Evolutionary conservation across 2,797 vertebrate genomes (phyloP).

Genomic region (Valencia hispanica): DNA sequence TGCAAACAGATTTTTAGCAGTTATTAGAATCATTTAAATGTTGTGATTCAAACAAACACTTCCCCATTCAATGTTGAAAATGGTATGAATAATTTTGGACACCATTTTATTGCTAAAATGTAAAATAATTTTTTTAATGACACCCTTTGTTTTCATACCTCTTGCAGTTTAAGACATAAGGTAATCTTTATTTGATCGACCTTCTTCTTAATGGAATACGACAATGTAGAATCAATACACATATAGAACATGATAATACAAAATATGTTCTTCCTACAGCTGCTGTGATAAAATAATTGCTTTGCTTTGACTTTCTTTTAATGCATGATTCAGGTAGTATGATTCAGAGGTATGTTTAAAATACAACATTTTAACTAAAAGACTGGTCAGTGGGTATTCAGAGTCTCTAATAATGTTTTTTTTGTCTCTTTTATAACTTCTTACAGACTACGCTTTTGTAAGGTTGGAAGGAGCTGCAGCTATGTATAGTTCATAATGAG

Average conservation of each 20-base stretch:
- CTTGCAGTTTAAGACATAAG: neutral
- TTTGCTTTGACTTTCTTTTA: too few relatives aligned
- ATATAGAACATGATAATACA: neutral
- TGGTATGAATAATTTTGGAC: neutral
- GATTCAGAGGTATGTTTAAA: constrained; percentile 72
- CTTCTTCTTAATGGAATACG: neutral
- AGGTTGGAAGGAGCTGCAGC: constrained; percentile 34
- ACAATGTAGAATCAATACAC: neutral
- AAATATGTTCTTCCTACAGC: too few relatives aligned
- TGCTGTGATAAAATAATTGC: too few relatives aligned
- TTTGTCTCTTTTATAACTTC: constrained; percentile 63
- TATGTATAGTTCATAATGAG: constrained; percentile 52
- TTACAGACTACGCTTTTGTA: constrained; percentile 39
- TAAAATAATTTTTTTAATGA: neutral
- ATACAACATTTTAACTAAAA: constrained; percentile 70
- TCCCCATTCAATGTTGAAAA: neutral
- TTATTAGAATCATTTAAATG: neutral
- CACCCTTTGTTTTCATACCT: neutral
- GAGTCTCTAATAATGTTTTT: constrained; percentile 68
- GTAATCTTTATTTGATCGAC: neutral
- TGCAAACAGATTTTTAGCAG: neutral
- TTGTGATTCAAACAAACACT: neutral
- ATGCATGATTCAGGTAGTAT: neutral
- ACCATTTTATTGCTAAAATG: neutral
- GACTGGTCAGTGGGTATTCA: constrained; percentile 64